phyloP scores from a whole-genome alignment of 2,113 vertebrate genomes.

The Neoarius graeffei region DNA sequence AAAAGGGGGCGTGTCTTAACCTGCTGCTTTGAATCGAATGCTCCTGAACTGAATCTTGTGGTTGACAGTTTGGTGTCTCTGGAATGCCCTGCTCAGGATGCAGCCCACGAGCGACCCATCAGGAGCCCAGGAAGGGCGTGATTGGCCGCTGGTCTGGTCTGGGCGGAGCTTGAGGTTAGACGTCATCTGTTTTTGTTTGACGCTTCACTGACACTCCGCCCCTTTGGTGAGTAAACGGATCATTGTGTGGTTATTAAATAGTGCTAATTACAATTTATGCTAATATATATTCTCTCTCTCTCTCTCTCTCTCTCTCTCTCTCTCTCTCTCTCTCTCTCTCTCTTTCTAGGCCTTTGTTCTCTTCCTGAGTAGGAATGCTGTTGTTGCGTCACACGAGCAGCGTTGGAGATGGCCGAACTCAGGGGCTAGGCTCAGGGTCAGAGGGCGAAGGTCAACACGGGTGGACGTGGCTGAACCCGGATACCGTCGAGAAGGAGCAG shows the following conservation, averaged over 20 bases:
- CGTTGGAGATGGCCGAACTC: constrained; percentile 61
- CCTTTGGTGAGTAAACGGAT: constrained; percentile 55
- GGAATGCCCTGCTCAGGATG: constrained; percentile 73
- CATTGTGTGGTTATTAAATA: not conserved
- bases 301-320: constrained; percentile 8
- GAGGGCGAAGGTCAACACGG: constrained; percentile 53
- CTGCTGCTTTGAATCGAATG: not conserved
- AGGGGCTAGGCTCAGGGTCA: constrained; percentile 51
- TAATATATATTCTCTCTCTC: not conserved
- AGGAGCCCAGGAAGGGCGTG: constrained; percentile 65
- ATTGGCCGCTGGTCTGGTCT: constrained; percentile 61
- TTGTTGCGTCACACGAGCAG: constrained; percentile 59
- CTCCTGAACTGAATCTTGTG: not conserved
- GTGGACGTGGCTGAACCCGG: constrained; percentile 50
- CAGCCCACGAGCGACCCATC: constrained; percentile 55
- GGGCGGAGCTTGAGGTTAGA: constrained; percentile 62
- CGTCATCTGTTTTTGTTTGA: constrained; percentile 50
- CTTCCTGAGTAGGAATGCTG: constrained; percentile 65
- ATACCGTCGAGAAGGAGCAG: constrained; percentile 28
- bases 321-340: constrained; percentile 29
- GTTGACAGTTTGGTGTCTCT: constrained; percentile 29
- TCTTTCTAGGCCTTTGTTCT: constrained; percentile 50
- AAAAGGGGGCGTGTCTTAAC: not conserved
- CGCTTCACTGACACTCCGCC: constrained; percentile 65
- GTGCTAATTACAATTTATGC: not conserved